phyloP scores from a whole-genome alignment of 2,797 vertebrate genomes.

The Sebastes variabilis region DNA sequence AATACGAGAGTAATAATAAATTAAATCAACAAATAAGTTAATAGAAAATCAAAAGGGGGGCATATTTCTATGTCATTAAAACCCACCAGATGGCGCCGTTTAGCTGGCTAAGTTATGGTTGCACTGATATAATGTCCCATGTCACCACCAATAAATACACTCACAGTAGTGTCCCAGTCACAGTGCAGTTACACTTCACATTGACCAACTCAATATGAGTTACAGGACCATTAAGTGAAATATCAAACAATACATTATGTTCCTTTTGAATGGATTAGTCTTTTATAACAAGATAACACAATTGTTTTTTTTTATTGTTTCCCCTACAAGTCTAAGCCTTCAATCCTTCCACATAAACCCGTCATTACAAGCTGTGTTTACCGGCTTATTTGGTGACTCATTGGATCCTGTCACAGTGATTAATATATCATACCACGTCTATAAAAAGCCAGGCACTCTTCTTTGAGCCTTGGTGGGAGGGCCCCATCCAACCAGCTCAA shows the following conservation, averaged over 20 bases:
- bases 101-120: neutral
- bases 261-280: neutral
- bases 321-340: neutral
- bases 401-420: constrained; percentile 12
- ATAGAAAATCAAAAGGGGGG: no score
- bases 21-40: no score
- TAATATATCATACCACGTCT: constrained; percentile 19
- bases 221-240: neutral
- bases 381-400: constrained; percentile 2
- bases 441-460: constrained; percentile 47
- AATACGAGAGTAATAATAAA: no score
- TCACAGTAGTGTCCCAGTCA: neutral
- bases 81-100: constrained; percentile 60
- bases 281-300: neutral
- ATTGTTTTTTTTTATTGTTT: neutral
- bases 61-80: neutral
- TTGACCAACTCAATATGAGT: neutral
- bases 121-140: neutral
- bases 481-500: constrained; percentile 64
- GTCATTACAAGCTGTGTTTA: neutral
- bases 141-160: neutral
- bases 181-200: neutral
- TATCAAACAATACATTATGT: neutral
- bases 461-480: constrained; percentile 42
- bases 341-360: neutral